Conservation (phyloP, 2,797 vertebrate genomes). For the Yasuhikotakia modesta region DNA sequence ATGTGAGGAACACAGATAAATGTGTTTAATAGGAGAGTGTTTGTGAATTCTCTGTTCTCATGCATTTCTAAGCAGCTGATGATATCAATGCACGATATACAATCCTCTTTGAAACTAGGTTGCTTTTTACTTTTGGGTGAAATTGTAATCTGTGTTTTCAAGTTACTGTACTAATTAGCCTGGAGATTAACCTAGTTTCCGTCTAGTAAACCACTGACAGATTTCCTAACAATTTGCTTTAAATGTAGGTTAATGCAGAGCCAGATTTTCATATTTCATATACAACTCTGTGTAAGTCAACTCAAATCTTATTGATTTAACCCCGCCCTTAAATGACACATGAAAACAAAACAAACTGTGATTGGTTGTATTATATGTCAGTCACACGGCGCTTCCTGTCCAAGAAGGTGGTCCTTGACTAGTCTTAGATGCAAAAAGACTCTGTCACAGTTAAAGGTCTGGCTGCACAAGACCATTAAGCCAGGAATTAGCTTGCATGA, state of each 20-base stretch:
- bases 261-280: neutral
- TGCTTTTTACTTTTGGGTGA: constrained; percentile 15
- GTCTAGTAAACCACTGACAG: neutral
- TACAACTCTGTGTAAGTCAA: no score
- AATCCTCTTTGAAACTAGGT: constrained; percentile 6
- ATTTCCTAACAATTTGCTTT: neutral
- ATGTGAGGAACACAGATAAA: neutral
- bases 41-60: neutral
- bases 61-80: neutral
- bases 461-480: neutral
- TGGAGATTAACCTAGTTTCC: constrained; percentile 44
- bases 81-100: neutral
- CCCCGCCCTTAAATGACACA: neutral
- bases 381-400: neutral
- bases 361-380: no score
- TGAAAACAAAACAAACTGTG: neutral
- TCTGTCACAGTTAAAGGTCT: neutral
- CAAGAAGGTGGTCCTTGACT: no score
- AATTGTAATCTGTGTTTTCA: constrained; percentile 8
- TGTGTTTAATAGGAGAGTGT: neutral
- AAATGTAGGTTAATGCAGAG: neutral
- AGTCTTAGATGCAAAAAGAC: neutral
- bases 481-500: neutral
- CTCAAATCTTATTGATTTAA: no score
- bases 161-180: constrained; percentile 30